Conservation (phyloP, 2,113 vertebrate species). For the Illadopsis cleaveri region DNA sequence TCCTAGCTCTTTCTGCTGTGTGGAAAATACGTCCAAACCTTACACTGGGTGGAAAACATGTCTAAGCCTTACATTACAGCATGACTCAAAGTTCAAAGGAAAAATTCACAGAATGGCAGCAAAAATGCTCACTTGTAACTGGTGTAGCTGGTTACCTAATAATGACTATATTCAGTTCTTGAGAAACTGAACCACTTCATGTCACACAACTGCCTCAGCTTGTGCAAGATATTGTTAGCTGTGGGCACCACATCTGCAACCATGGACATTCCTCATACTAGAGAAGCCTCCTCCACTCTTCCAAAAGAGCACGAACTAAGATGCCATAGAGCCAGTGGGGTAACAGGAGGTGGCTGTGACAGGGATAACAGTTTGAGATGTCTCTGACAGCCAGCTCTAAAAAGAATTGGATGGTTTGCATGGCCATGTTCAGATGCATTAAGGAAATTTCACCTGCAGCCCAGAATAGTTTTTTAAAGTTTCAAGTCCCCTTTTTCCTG, state of each 20-base stretch:
- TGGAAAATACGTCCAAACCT: background rate
- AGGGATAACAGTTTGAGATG: accelerated
- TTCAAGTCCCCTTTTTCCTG: background rate
- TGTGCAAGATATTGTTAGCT: background rate
- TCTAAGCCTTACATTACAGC: background rate
- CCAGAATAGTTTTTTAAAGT: background rate
- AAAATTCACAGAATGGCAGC: background rate
- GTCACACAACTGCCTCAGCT: background rate
- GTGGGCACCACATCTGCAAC: background rate
- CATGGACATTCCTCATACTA: background rate
- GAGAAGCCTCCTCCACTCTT: background rate
- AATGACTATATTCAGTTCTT: background rate
- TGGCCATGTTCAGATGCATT: background rate
- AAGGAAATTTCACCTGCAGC: background rate
- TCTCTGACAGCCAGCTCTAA: background rate
- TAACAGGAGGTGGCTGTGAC: background rate
- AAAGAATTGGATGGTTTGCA: background rate
- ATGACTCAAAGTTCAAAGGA: background rate
- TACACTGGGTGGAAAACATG: background rate
- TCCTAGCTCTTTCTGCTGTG: background rate
- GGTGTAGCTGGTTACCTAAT: background rate
- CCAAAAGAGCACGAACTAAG: background rate
- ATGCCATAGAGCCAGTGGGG: background rate
- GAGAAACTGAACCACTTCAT: background rate
- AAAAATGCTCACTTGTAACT: background rate